Evolutionary conservation across 2,797 vertebrate genomes (phyloP).

Genomic region (Pygocentrus nattereri): DNA sequence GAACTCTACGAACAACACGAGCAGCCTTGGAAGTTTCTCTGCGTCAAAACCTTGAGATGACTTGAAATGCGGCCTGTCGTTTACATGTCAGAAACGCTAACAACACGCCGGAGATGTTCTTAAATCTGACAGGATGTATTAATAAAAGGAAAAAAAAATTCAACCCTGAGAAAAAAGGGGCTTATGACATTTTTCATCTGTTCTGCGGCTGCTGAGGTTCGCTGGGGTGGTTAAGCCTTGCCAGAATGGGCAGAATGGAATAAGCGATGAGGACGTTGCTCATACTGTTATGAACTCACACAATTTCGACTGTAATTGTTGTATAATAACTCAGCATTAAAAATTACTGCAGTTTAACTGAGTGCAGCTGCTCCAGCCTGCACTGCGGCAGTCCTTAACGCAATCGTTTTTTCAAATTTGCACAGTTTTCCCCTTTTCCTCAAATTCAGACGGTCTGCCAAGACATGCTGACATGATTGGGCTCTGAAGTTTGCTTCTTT

Average conservation of each 20-base stretch:
- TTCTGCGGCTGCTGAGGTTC: constrained; percentile 2
- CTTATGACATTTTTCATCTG: constrained; percentile 25
- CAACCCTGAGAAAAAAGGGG: not conserved
- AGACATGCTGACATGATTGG: no score
- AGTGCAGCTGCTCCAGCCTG: constrained; percentile 46
- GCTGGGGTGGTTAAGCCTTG: not conserved
- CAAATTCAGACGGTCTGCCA: no score
- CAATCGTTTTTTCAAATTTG: no score
- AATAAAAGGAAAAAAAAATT: not conserved
- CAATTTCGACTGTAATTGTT: constrained; percentile 71
- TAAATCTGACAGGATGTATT: not conserved
- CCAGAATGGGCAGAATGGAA: not conserved
- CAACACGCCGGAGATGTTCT: not conserved
- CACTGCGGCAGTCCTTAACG: constrained; percentile 21
- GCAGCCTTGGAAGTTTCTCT: not conserved
- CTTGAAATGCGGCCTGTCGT: not conserved
- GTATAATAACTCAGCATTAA: constrained; percentile 65
- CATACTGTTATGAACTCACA: constrained; percentile 63
- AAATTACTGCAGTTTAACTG: constrained; percentile 63
- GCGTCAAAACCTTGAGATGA: not conserved
- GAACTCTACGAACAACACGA: not conserved
- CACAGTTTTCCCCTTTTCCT: no score
- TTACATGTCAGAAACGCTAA: not conserved
- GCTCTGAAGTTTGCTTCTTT: no score
- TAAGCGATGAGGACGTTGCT: constrained; percentile 33